Conservation (phyloP, 2,113 vertebrate genomes). For the Balaeniceps rex region DNA sequence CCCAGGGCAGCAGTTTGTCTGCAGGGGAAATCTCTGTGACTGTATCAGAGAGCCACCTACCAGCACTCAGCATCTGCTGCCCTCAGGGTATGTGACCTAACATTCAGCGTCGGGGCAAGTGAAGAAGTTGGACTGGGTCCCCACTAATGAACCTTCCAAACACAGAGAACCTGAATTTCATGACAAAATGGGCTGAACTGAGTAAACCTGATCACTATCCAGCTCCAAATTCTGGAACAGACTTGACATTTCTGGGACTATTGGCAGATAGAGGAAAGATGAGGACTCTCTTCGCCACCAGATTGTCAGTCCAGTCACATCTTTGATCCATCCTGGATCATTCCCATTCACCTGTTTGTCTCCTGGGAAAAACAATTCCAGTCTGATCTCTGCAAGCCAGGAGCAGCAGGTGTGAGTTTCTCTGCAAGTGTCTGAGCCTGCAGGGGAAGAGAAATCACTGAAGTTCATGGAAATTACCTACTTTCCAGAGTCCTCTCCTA, state of each 20-base stretch:
- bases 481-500: neutral
- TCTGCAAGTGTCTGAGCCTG: neutral
- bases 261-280: neutral
- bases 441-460: neutral
- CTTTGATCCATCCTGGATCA: neutral
- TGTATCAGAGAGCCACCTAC: neutral
- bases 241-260: neutral
- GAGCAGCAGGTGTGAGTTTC: neutral
- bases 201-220: neutral
- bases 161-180: neutral
- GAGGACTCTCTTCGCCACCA: neutral
- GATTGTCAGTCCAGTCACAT: neutral
- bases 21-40: neutral
- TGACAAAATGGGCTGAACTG: neutral
- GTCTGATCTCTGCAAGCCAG: neutral
- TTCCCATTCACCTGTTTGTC: neutral
- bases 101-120: neutral
- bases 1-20: neutral
- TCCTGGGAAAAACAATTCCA: neutral
- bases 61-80: neutral
- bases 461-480: neutral
- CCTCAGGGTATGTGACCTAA: rapidly evolving
- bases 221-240: neutral
- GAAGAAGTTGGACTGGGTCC: neutral
- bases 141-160: neutral